These are phyloP conservation scores for Rhea americana DNA, from an alignment of 2,113 vertebrate species.

Conservation along the genomic window DNA sequence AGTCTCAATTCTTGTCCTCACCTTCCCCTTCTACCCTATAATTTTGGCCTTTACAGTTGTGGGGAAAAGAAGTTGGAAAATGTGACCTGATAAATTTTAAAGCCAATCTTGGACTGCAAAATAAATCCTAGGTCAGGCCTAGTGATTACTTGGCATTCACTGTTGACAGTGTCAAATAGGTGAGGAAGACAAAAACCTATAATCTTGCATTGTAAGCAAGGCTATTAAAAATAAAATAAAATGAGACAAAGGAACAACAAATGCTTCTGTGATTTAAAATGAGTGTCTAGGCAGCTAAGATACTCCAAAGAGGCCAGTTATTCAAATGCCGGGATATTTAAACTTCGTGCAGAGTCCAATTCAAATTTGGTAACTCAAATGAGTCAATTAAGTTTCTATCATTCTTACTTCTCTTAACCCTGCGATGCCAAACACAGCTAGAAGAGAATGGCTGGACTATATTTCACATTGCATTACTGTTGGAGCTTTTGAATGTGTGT, in stretches of 20 bases:
- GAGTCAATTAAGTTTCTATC: not conserved
- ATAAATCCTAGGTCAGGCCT: not conserved
- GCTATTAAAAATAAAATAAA: conserved; percentile 35
- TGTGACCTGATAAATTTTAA: not conserved
- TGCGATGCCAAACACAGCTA: not conserved
- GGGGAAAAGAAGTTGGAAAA: not conserved
- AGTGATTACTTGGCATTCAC: conserved; percentile 2
- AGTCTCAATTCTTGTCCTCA: not conserved
- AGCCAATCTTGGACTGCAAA: not conserved
- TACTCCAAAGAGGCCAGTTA: not conserved
- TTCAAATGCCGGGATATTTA: not conserved
- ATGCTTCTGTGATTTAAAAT: not conserved
- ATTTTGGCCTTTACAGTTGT: not conserved
- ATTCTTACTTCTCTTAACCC: not conserved
- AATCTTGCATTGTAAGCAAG: not conserved
- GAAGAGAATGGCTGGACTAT: not conserved
- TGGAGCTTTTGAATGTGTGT: not conserved
- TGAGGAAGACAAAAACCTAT: not conserved
- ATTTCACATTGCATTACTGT: not conserved
- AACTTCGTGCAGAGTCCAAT: not conserved
- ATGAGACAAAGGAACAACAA: not conserved
- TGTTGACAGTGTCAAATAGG: not conserved
- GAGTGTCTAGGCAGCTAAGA: not conserved
- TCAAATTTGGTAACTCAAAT: not conserved
- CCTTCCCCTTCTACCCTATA: not conserved